A percentile compares a stretch with the other conserved stretches of the same genome.
These are phyloP conservation scores for Tetranychus piercei DNA, from an alignment of 2,888 invertebrate genomes.

Conservation along the genomic window DNA sequence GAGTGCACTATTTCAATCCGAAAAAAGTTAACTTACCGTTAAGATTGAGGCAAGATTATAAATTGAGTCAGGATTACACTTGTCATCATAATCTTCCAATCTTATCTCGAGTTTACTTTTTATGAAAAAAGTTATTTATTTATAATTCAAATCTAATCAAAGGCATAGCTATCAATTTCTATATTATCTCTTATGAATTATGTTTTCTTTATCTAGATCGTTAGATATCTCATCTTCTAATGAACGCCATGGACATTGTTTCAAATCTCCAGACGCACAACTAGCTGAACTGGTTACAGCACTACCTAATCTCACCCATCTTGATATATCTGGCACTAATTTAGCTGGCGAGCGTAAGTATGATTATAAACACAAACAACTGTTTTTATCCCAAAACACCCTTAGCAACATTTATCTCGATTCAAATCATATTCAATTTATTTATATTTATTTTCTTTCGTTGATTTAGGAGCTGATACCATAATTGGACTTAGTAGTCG, in stretches of 20 bases:
- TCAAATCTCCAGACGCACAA: conserved; percentile 51
- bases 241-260: conserved; percentile 41
- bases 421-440: conserved; percentile 8
- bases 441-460: background rate
- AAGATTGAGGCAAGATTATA: too few species aligned
- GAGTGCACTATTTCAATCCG: background rate
- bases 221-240: conserved; percentile 55
- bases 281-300: conserved; percentile 51
- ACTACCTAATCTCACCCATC: conserved; percentile 53
- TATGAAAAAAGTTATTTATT: too few species aligned
- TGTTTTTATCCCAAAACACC: background rate
- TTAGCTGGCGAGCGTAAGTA: conserved; percentile 46
- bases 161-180: too few species aligned
- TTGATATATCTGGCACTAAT: conserved; percentile 92
- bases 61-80: too few species aligned
- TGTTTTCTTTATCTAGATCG: conserved; percentile 36
- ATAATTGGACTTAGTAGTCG: conserved; percentile 68
- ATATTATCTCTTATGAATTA: too few species aligned
- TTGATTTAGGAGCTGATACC: conserved; percentile 35
- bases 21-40: background rate
- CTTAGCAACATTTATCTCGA: background rate
- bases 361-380: background rate
- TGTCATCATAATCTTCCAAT: too few species aligned
- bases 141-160: too few species aligned
- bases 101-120: too few species aligned